Percentiles rank a stretch among this genome's conserved stretches.
Evolutionary conservation across 2,113 vertebrate genomes (phyloP).

Genomic region (Rhabdomys dilectus): DNA sequence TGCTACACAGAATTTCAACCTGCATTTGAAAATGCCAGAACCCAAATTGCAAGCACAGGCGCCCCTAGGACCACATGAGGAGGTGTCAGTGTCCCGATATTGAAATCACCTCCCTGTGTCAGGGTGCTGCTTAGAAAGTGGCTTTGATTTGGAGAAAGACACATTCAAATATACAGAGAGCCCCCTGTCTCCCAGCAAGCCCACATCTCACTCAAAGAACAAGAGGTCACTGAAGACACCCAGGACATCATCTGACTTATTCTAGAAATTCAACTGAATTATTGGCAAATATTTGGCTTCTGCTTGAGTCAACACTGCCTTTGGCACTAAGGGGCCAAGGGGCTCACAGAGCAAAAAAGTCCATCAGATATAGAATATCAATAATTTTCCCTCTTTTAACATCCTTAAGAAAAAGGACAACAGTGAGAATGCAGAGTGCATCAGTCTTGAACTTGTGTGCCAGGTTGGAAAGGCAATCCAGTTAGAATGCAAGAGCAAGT

Average conservation of each 20-base stretch:
- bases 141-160: not conserved
- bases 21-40: not conserved
- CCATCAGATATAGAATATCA: not conserved
- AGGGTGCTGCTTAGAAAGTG: not conserved
- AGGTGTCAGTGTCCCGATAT: not conserved
- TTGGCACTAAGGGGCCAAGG: not conserved
- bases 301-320: not conserved
- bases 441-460: not conserved
- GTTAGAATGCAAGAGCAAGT: no score
- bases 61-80: not conserved
- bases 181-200: not conserved
- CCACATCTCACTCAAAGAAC: not conserved
- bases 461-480: not conserved
- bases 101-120: not conserved
- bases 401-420: not conserved
- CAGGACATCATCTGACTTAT: accelerated
- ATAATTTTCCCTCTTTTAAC: no score
- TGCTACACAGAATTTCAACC: not conserved
- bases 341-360: not conserved
- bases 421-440: accelerated
- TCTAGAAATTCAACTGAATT: not conserved
- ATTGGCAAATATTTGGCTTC: not conserved
- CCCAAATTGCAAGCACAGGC: not conserved
- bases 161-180: not conserved
- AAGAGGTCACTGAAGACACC: not conserved